A percentile compares a stretch with the other conserved stretches of the same genome.
These are phyloP conservation scores for Trematomus bernacchii DNA, from an alignment of 2,797 vertebrate species.

Conservation along the genomic window DNA sequence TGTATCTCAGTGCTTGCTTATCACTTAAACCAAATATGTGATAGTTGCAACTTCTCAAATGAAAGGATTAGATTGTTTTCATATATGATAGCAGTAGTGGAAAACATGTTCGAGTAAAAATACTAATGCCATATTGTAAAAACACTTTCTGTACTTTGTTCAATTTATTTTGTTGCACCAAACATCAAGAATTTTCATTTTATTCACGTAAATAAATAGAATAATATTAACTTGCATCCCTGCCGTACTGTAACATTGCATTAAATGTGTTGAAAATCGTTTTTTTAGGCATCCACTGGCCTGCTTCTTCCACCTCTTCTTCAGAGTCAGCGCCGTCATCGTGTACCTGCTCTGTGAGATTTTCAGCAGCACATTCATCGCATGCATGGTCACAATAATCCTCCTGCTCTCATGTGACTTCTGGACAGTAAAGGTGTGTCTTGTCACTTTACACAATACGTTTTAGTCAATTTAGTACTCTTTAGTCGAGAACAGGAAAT, in stretches of 20 bases:
- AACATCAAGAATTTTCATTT: not conserved
- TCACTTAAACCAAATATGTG: not conserved
- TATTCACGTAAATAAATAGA: not conserved
- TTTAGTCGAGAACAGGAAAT: not conserved
- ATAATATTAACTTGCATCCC: not conserved
- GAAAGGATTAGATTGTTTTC: not conserved
- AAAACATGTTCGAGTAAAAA: not conserved
- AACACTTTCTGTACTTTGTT: not conserved
- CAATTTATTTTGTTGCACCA: not conserved
- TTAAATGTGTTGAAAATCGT: not conserved
- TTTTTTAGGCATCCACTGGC: slow-evolving; percentile 92
- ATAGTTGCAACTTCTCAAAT: not conserved
- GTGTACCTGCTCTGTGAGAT: slow-evolving; percentile 93
- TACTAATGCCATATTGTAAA: not conserved
- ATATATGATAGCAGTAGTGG: not conserved
- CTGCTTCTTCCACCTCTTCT: slow-evolving; percentile 96
- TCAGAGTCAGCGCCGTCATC: slow-evolving; percentile 89
- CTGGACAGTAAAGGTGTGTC: slow-evolving; percentile 94
- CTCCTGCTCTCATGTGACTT: slow-evolving; percentile 96
- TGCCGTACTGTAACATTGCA: not conserved
- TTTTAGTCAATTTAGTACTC: not conserved
- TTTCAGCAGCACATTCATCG: slow-evolving; percentile 90
- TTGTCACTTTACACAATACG: not conserved
- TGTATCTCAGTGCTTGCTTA: not conserved
- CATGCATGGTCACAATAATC: slow-evolving; percentile 95